phyloP scores from a whole-genome alignment of 2,888 invertebrate species.

The Eristalinus sepulchralis region DNA sequence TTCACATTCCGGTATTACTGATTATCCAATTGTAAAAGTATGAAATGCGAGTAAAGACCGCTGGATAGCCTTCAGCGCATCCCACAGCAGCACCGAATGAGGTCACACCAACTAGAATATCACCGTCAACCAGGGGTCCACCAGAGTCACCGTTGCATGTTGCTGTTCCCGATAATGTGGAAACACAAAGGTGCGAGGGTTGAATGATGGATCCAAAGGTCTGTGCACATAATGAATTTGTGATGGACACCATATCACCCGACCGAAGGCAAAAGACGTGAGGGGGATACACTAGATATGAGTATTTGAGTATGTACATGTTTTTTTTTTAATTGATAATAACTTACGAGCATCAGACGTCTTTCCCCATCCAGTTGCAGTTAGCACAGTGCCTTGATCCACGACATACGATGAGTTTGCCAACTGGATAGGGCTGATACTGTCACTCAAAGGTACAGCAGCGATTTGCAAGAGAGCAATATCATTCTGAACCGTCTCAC shows the following conservation, averaged over 20 bases:
- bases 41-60: not conserved
- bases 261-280: too few species aligned
- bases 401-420: slow-evolving; percentile 19
- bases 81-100: not conserved
- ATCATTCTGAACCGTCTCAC: not conserved
- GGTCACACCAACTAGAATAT: not conserved
- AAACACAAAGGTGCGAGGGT: slow-evolving; percentile 71
- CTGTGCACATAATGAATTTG: slow-evolving; percentile 72
- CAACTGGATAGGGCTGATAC: not conserved
- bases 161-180: slow-evolving; percentile 51
- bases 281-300: too few species aligned
- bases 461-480: not conserved
- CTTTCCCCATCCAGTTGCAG: slow-evolving; percentile 55
- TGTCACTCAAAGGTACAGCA: not conserved
- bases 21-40: not conserved
- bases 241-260: slow-evolving; percentile 68
- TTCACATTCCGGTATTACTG: not conserved
- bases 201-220: slow-evolving; percentile 72
- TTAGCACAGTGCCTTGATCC: not conserved
- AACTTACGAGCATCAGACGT: slow-evolving; percentile 30
- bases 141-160: slow-evolving; percentile 49
- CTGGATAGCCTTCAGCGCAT: not conserved
- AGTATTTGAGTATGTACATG: too few species aligned
- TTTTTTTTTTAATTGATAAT: too few species aligned
- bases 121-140: slow-evolving; percentile 22